phyloP scores from a whole-genome alignment of 1,140 invertebrate species.

The Drosophila sproati region DNA sequence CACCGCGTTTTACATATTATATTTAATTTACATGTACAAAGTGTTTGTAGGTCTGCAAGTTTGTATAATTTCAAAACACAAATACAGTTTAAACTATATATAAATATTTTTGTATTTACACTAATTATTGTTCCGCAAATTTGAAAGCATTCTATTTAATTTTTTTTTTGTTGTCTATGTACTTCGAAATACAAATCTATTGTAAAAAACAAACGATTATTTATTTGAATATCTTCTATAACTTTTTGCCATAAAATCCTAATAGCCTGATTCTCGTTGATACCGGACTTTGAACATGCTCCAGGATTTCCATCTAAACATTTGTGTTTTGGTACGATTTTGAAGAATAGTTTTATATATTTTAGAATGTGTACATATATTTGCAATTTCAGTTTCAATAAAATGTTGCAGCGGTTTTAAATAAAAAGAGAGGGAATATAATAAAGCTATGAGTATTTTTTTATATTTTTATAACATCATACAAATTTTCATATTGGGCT shows the following conservation, averaged over 20 bases:
- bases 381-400: constrained; percentile 29
- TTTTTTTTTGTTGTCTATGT: constrained; percentile 16
- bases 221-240: constrained; percentile 53
- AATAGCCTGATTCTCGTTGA: constrained; percentile 83
- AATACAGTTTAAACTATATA: constrained; percentile 46
- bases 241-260: constrained; percentile 84
- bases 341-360: constrained; percentile 40
- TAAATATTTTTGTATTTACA: constrained; percentile 50
- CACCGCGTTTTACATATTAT: constrained; percentile 1
- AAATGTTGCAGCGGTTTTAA: constrained; percentile 58
- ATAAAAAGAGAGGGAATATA: constrained; percentile 62
- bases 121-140: constrained; percentile 56
- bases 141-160: constrained; percentile 43
- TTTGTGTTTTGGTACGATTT: constrained; percentile 36
- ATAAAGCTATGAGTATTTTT: constrained; percentile 62
- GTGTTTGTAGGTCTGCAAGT: constrained; percentile 1
- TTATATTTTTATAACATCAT: constrained; percentile 15
- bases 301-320: constrained; percentile 84
- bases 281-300: constrained; percentile 84
- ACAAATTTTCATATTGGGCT: constrained; percentile 19
- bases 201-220: constrained; percentile 37
- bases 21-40: constrained; percentile 17
- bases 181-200: constrained; percentile 16
- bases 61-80: constrained; percentile 31
- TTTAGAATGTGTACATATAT: constrained; percentile 44